Evolutionary conservation across 2,888 invertebrate genomes (phyloP), one percentile per base, ranked within the genome.

Genomic region (Ophioninae sp.): DNA sequence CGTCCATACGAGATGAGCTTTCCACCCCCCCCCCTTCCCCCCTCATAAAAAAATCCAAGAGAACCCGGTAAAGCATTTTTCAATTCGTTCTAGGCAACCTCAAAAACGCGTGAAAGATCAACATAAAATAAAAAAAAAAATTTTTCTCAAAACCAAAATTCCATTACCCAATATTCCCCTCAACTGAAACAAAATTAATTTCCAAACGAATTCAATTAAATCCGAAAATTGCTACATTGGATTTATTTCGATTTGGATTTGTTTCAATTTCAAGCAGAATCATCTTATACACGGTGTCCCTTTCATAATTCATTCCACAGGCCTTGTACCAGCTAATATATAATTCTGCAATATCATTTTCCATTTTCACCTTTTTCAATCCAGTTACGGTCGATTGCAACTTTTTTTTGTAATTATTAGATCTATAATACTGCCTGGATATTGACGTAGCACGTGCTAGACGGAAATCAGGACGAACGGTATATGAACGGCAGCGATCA

Each of bases 391-490:
- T 6, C 51, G 17, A 51, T 51, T 51, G 3, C 51, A 30, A 30
- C n/a, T 51, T 51, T 10, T 7, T 56, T 56, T 51, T 56, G 8
- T 69, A 2, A 37, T 9, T 20, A 3, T 10, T 1, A 56, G 8
- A 30, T 23, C 23, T 44, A 6, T 22, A 23, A 64, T 56, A 51
- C 22, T 3, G 39, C 56, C 3, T 23, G 30, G 22, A 23, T 61
- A 39, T 20, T 23, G 17, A 56, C 30, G 39, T 10, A 23, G 61
- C 67, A 63, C 74, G 73, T 67, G 59, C 58, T 6, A 51, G 67
- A 74, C 59, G 61, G 59, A 71, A 81, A 84, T 83, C 73, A 71
- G 80, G 73, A 68, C 84, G 64, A 83, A 85, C 80, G 79, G 80
- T 81, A 67, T 41, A 67, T 64, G 81, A 85, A 81, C 73, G 69